Conservation (phyloP, 2,113 vertebrate species). For the Mirza zaza region DNA sequence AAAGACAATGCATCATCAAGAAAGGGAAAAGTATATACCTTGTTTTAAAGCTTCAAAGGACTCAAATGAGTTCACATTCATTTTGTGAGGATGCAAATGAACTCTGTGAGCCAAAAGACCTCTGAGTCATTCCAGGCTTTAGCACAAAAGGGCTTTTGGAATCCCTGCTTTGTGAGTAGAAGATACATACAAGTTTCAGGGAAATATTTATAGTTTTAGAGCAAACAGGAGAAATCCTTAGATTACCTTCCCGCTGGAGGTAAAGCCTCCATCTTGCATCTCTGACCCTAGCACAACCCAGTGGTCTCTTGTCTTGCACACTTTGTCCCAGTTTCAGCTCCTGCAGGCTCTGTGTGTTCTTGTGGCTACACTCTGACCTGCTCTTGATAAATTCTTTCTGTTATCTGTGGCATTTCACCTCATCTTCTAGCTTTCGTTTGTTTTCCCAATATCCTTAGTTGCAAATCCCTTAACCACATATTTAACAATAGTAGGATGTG, state of each 20-base stretch:
- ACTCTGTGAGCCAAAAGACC: background rate
- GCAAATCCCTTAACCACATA: background rate
- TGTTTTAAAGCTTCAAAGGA: background rate
- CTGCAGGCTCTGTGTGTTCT: background rate
- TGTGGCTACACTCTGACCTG: background rate
- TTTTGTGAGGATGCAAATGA: background rate
- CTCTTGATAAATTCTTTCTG: background rate
- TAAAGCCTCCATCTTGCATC: background rate
- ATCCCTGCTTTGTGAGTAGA: background rate
- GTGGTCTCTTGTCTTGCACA: background rate
- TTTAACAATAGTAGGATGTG: background rate
- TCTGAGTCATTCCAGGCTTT: background rate
- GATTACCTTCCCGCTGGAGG: background rate
- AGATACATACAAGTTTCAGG: background rate
- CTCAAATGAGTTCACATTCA: background rate
- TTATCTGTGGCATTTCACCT: background rate
- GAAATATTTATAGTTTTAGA: constrained; percentile 41
- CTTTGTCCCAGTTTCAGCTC: background rate
- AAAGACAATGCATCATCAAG: background rate
- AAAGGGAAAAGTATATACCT: background rate
- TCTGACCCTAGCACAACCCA: background rate
- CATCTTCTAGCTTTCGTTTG: background rate
- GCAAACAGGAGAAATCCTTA: background rate
- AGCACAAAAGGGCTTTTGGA: background rate
- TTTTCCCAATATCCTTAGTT: background rate